These are phyloP conservation scores for Coccyzus lansbergi DNA, from an alignment of 2,797 vertebrate species.

Conservation along the genomic window DNA sequence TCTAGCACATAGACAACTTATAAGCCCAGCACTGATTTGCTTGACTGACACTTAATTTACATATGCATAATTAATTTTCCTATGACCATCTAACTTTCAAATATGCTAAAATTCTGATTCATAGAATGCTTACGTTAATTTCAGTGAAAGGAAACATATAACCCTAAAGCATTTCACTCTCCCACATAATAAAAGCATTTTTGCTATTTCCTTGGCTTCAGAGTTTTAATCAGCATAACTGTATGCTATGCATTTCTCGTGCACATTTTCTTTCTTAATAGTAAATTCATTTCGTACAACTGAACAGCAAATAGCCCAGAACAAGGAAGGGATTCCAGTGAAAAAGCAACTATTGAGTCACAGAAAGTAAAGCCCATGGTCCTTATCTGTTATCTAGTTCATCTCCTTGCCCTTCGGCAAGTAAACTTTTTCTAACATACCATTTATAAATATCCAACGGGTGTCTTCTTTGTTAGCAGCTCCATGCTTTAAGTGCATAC, in stretches of 20 bases:
- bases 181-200: slow-evolving; percentile 2
- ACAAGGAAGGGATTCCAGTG: slow-evolving; percentile 13
- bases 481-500: neutral
- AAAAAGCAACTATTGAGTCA: neutral
- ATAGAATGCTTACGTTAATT: neutral
- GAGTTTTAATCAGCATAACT: neutral
- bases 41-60: neutral
- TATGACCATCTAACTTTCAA: neutral
- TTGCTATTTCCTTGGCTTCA: neutral
- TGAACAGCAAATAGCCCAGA: neutral
- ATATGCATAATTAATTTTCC: neutral
- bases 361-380: neutral
- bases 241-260: neutral
- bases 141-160: neutral
- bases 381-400: neutral
- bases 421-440: neutral
- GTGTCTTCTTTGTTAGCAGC: neutral
- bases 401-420: neutral
- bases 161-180: neutral
- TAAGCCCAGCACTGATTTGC: neutral
- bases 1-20: neutral
- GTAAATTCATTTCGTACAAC: neutral
- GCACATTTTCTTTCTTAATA: neutral
- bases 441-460: neutral
- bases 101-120: neutral